Base-by-base conservation (phyloP, 2,113 vertebrate species). In the Zosterops hypoxanthus region DNA sequence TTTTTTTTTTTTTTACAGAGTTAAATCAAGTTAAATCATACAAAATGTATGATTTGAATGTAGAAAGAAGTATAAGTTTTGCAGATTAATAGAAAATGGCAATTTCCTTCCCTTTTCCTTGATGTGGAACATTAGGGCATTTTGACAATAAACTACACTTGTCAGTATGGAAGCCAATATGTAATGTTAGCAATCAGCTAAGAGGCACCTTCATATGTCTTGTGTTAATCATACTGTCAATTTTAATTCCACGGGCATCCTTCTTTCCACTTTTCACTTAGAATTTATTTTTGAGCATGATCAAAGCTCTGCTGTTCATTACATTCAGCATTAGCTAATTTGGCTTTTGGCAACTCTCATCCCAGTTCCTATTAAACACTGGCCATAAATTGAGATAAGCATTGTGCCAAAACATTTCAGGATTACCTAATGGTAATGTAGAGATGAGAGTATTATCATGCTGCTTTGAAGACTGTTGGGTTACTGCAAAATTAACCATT, bases 301-400 rank as follows among this genome's bases (percentile, higher is more conserved):
- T 89, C 84, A 95, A 87, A 94, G 86, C 87, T 80, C 82, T 92
- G 41, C 73, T 92, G 44, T 95, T 96, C 86, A 71, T 96, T 91
- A 87, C 71, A 34, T 82, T 91, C 56, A 88, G 70, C 86, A 92
- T 95, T 93, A 95, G 89, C 88, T 96, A 66, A 95, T 97, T 97
- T 91, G 69, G 47, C 66, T 97, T 91, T 96, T 96, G 97, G 88
- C 92, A 88, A 33, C 69, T 66, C n/a, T 82, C 77, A 63, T 28
- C 84, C 42, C 60, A 64, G 69, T 79, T 93, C 59, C 88, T 95
- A 39, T 96, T 95, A 97, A 94, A 93, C 0, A 1, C 15, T 55
- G 59, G 55, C 71, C 86, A 83, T 94, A 96, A 95, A 90, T 41
- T 92, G 75, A 94, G 72, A 64, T 87, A 82, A 94, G 28, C 17